phyloP scores from a whole-genome alignment of 2,797 vertebrate genomes.

The Clamator glandarius region DNA sequence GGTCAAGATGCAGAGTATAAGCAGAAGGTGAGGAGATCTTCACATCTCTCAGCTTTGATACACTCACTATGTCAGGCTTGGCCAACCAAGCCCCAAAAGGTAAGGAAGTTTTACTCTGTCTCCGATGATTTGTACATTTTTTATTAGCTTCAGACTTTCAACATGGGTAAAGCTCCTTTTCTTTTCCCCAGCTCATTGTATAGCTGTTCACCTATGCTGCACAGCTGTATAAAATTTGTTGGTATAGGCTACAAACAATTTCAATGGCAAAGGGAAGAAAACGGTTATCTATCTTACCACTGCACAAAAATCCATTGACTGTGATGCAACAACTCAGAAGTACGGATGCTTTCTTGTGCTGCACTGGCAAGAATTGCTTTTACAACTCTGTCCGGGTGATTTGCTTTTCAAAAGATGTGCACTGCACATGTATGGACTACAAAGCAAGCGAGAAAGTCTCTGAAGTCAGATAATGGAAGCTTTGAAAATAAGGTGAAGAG shows the following conservation, averaged over 20 bases:
- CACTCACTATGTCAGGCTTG: background rate
- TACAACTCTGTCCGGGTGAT: background rate
- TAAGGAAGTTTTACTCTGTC: background rate
- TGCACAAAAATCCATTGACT: conserved; percentile 8
- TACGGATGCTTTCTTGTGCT: background rate
- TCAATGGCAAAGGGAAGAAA: conserved; percentile 10
- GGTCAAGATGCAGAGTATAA: background rate
- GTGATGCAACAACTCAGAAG: background rate
- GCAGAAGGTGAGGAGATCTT: background rate
- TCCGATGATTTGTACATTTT: background rate
- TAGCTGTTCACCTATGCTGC: background rate
- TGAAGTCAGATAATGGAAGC: background rate
- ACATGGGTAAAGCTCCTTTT: background rate
- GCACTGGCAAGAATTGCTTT: background rate
- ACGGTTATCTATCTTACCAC: background rate
- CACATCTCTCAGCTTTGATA: background rate
- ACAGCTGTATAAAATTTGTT: background rate
- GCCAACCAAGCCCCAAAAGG: background rate
- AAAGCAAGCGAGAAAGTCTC: background rate
- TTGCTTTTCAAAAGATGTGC: background rate
- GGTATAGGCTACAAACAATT: background rate
- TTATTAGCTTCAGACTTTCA: background rate
- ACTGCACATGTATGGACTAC: background rate
- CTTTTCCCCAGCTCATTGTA: background rate
- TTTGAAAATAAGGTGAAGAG: background rate